A percentile compares a stretch with the other conserved stretches of the same genome.
Evolutionary conservation across 2,113 vertebrate genomes (phyloP).

Genomic region (Caracal caracal): DNA sequence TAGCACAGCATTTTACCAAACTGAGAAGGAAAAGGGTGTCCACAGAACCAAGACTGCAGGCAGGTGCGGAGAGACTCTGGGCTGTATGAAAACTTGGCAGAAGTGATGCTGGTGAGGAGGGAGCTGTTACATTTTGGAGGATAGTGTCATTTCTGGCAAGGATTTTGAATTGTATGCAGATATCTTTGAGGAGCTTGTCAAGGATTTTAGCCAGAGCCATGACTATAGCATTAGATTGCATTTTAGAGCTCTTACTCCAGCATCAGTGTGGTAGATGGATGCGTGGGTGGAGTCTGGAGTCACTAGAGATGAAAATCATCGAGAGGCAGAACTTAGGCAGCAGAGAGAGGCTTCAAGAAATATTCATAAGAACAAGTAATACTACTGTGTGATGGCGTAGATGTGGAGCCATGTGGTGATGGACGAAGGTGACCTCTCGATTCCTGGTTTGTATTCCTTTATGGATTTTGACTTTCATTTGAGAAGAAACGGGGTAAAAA

Average conservation of each 20-base stretch:
- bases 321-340: neutral
- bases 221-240: neutral
- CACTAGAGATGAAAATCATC: neutral
- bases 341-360: neutral
- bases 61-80: neutral
- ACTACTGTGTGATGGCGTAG: too few species aligned
- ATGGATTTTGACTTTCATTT: neutral
- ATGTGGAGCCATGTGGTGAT: accelerated
- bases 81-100: neutral
- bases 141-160: neutral
- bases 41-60: neutral
- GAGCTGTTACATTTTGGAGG: neutral
- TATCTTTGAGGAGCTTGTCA: neutral
- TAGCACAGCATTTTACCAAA: neutral
- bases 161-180: neutral
- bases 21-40: neutral
- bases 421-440: neutral
- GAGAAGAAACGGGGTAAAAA: neutral
- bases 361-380: neutral
- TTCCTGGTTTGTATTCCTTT: neutral
- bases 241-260: neutral
- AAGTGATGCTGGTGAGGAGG: neutral
- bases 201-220: neutral
- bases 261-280: neutral
- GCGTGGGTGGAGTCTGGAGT: neutral